Percentiles rank a stretch among this genome's conserved stretches.
These are phyloP conservation scores for Arizona elegans DNA, from an alignment of 2,113 vertebrate genomes.

Conservation along the genomic window DNA sequence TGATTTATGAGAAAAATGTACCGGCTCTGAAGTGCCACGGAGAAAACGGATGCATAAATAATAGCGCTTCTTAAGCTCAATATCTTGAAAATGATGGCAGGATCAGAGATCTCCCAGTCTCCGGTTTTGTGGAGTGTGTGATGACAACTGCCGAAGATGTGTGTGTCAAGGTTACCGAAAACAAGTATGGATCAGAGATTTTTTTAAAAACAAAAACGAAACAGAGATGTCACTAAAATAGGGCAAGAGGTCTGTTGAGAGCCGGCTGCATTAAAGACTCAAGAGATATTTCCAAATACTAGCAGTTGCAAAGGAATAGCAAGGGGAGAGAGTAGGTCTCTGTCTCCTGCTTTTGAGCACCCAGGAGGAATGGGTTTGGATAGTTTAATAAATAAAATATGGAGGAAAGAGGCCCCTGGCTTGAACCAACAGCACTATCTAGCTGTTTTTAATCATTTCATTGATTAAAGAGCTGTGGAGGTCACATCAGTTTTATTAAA, in stretches of 20 bases:
- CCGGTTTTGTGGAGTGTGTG: no score
- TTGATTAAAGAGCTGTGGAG: not conserved
- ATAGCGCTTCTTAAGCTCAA: conserved; percentile 28
- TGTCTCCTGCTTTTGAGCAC: not conserved
- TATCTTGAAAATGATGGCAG: not conserved
- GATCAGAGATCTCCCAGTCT: no score
- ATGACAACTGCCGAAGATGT: not conserved
- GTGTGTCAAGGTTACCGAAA: not conserved
- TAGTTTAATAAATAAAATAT: not conserved
- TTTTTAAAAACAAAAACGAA: not conserved
- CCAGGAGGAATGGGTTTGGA: not conserved
- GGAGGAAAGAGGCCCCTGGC: not conserved
- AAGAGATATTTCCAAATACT: not conserved
- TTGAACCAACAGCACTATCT: not conserved
- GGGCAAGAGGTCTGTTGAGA: not conserved
- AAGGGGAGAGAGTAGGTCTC: not conserved
- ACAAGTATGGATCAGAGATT: not conserved
- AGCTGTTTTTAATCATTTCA: not conserved
- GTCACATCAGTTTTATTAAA: not conserved
- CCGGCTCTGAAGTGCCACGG: conserved; percentile 9
- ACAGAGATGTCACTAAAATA: not conserved
- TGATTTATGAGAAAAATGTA: conserved; percentile 45
- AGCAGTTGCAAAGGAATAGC: not conserved
- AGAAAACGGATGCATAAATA: conserved; percentile 5
- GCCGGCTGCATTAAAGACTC: not conserved